Base-by-base conservation (phyloP, 1,140 invertebrate species). In the Drosophila tristis region DNA sequence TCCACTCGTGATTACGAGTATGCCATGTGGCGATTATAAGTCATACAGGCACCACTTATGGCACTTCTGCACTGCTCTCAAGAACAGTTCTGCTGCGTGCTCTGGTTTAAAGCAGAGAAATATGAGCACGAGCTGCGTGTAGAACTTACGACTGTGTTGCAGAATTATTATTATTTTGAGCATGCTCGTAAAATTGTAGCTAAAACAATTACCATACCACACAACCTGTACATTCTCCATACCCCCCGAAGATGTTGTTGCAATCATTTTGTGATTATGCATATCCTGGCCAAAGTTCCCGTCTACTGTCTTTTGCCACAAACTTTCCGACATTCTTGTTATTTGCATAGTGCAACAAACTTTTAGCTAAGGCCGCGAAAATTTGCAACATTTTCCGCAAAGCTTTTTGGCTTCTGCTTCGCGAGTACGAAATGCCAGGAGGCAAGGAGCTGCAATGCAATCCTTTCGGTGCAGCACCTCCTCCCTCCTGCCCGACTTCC, bases 341-440 rank as follows among this genome's bases (percentile, higher is more conserved):
- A 26, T 66, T 66, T 66, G 64, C 61, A 23, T 44, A 16, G 61
- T 58, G 53, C 35, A 71, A 35, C 26, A 70, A 71, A 71, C 45
- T 71, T 71, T 58, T 8, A 4, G 53, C 67, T 70, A 71, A 71
- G 67, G 53, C 53, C 39, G 0, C 26, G 2, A 70, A 70, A 71
- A 45, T 70, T 44, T 58, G 64, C 66, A 67, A 39, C 53, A 70
- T 50, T 70, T 58, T 71, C 4, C 65, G 65, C 51, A 68, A 44
- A 50, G 67, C 65, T 70, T 70, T 71, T 49, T 43, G 65, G 53
- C 67, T 71, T 13, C 2, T 0, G 20, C 20, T 70, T 43, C 20
- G 44, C 48, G 65, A 50, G 50, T 70, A 8, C 2, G 29, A 31
- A 70, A 49, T 45, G 54, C 51, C 64, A 57, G 35, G 35, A 39